Evolutionary conservation across 2,113 vertebrate species (phyloP).

Genomic region (Leiothrix lutea): DNA sequence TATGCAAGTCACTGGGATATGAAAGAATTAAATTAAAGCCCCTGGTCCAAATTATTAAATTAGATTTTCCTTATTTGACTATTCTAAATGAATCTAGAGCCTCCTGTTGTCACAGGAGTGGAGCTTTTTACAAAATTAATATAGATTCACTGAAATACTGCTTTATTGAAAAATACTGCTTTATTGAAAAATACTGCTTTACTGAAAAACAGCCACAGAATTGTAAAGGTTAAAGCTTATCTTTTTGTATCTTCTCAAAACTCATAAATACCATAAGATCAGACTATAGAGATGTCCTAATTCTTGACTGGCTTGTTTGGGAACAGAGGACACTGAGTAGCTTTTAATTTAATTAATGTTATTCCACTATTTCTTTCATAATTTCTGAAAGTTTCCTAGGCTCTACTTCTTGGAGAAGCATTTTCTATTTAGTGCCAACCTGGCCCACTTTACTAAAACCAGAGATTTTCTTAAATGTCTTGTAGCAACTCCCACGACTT

Average conservation of each 20-base stretch:
- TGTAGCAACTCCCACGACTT: not conserved
- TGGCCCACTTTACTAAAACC: not conserved
- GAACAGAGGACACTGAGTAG: not conserved
- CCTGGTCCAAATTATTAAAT: not conserved
- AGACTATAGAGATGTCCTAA: not conserved
- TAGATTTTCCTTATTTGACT: not conserved
- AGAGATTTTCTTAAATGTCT: not conserved
- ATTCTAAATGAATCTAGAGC: not conserved
- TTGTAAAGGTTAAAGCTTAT: not conserved
- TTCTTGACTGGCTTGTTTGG: not conserved
- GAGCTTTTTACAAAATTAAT: not conserved
- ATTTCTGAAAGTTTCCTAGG: not conserved
- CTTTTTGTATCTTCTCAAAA: not conserved
- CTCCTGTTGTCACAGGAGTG: not conserved
- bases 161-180: not conserved
- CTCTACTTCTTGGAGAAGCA: not conserved
- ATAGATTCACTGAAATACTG: not conserved
- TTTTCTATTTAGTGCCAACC: not conserved
- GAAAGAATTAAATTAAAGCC: constrained; percentile 1
- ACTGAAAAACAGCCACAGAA: not conserved
- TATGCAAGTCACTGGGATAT: not conserved
- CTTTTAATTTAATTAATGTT: not conserved
- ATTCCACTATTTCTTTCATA: not conserved
- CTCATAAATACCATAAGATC: not conserved
- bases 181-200: too few species aligned